Base-by-base conservation (phyloP, 2,888 invertebrate genomes). In the Formica aserva region DNA sequence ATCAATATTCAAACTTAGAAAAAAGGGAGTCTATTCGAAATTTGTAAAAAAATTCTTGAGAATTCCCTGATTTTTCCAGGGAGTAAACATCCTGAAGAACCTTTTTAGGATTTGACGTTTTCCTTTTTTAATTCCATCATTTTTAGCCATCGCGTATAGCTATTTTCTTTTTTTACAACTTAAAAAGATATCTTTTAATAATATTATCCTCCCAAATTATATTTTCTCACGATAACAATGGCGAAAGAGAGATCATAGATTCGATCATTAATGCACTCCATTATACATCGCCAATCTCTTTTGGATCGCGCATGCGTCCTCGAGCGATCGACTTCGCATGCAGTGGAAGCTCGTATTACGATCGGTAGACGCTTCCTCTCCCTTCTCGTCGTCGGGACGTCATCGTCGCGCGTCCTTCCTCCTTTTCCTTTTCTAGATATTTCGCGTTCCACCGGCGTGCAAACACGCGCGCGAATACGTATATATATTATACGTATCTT, bases 361-460 rank as follows among this genome's bases (percentile, higher is more conserved):
- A 90, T 88, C 86, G 52, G 29, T 35, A 66, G 29, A 48, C 48
- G 62, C 67, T 66, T 72, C 69, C 84, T 83, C 84, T 83, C 82
- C 84, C 65, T 76, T 77, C 82, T 77, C 75, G 84, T 76, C 32
- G 63, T 74, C 67, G 57, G 55, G 18, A 76, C 77, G 69, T 76
- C 82, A 41, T 60, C 81, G 81, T 65, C 84, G 72, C 67, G 74
- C 55, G 80, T 86, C 77, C 86, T 88, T 90, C 88, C 88, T 90
- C 86, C 83, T 86, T 90, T 87, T 86, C 90, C 89, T 88, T 90
- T 89, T 86, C 84, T 71, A 88, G 90, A 80, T 69, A 86, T 86
- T 88, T 86, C 66, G 76, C 85, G 85, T 82, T 69, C 60, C 89
- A 32, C 60, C 69, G 84, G 22, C n/a, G 22, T 38, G 13, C 35